phyloP scores from a whole-genome alignment of 1,140 invertebrate genomes.

The Sminthurinus signatus region DNA sequence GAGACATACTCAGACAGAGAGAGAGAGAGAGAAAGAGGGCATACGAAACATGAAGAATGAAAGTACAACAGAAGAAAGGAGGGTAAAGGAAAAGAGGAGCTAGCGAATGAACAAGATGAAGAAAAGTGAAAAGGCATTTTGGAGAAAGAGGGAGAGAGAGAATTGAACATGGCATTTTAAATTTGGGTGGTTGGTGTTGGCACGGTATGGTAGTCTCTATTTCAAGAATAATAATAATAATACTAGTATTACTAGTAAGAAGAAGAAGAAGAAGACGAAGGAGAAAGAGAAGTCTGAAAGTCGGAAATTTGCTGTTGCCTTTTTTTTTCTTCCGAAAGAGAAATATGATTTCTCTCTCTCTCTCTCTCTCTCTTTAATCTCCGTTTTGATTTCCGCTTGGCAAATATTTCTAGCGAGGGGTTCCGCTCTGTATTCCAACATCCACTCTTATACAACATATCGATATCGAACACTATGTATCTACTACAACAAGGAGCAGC shows the following conservation, averaged over 20 bases:
- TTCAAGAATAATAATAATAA: conserved; percentile 11
- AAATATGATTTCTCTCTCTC: conserved; percentile 29
- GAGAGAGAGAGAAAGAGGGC: conserved; percentile 1
- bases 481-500: too few species aligned
- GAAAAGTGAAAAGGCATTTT: too few species aligned
- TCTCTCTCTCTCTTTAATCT: conserved; percentile 25
- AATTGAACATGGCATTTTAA: too few species aligned
- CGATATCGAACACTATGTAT: too few species aligned
- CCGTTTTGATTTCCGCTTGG: conserved; percentile 30
- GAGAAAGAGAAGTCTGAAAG: conserved; percentile 13
- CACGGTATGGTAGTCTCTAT: neutral
- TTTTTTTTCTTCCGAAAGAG: conserved; percentile 19
- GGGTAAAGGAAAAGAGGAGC: neutral
- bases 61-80: too few species aligned
- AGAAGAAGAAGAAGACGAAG: too few species aligned
- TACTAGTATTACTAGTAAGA: too few species aligned
- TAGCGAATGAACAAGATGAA: neutral
- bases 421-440: too few species aligned
- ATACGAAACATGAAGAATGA: neutral
- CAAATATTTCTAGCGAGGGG: conserved; percentile 28
- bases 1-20: neutral
- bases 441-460: too few species aligned
- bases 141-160: too few species aligned
- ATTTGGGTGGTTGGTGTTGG: neutral
- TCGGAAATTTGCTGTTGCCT: conserved; percentile 29